Percentiles rank a stretch among this genome's conserved stretches.
phyloP scores from a whole-genome alignment of 37 sponge, comb jelly and placozoan species.

The Lycopodina hypogea region DNA sequence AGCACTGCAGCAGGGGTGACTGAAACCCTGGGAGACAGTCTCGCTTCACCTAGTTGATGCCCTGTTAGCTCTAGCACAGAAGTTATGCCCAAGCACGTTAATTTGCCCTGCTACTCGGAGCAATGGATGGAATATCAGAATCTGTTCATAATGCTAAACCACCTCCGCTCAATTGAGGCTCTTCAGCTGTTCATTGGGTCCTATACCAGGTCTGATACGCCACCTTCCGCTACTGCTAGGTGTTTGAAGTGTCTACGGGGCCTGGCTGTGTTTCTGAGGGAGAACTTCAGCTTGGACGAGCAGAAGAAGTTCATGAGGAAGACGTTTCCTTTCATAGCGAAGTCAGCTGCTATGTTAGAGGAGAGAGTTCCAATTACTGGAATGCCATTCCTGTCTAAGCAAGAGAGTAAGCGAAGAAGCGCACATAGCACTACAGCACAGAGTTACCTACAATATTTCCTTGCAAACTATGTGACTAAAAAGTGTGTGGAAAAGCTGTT shows the following conservation, averaged over 20 bases:
- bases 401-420: slow-evolving; percentile 61
- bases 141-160: slow-evolving; percentile 34
- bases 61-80: no score
- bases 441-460: background rate
- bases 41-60: no score
- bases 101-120: slow-evolving; percentile 47
- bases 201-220: slow-evolving; percentile 14
- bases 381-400: slow-evolving; percentile 49
- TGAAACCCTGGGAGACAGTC: no score
- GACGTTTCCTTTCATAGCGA: slow-evolving; percentile 57
- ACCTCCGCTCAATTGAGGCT: slow-evolving; percentile 16
- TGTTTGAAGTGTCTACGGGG: slow-evolving; percentile 19
- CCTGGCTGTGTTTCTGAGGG: slow-evolving; percentile 36
- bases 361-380: slow-evolving; percentile 53
- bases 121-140: slow-evolving; percentile 50
- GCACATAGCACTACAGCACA: background rate
- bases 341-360: slow-evolving; percentile 53
- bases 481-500: background rate
- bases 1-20: no score
- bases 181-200: slow-evolving; percentile 23
- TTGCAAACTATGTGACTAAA: background rate
- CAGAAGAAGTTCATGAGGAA: slow-evolving; percentile 35
- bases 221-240: background rate
- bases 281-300: slow-evolving; percentile 46
- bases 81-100: slow-evolving; percentile 17